Percentiles rank a stretch among this genome's conserved stretches.
phyloP scores from a whole-genome alignment of 2,113 vertebrate species.

The Crypturellus undulatus region DNA sequence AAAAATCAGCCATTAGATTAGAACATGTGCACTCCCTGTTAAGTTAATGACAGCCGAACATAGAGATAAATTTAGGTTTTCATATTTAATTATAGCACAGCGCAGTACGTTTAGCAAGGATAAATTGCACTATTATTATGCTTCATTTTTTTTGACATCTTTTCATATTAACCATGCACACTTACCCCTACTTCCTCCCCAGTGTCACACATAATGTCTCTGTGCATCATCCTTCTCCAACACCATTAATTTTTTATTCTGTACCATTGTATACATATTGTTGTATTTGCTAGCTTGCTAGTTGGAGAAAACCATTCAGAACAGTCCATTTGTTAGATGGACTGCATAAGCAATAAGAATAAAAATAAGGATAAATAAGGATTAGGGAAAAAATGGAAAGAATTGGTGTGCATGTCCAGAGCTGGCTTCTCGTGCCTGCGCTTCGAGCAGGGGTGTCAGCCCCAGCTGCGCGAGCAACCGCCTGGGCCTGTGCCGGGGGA shows the following conservation, averaged over 20 bases:
- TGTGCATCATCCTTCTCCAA: slow-evolving; percentile 53
- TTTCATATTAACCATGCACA: slow-evolving; percentile 82
- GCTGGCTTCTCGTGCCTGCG: background rate
- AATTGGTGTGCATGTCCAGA: background rate
- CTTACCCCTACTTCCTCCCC: slow-evolving; percentile 70
- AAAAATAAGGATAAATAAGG: too few species aligned
- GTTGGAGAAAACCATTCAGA: slow-evolving; percentile 18
- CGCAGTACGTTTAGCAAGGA: slow-evolving; percentile 87
- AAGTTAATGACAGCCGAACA: slow-evolving; percentile 94
- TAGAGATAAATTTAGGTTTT: slow-evolving; percentile 95
- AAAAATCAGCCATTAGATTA: slow-evolving; percentile 85
- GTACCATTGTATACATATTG: slow-evolving; percentile 4
- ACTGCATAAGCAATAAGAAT: background rate
- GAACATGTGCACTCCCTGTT: slow-evolving; percentile 89
- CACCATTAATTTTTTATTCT: slow-evolving; percentile 55
- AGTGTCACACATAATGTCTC: slow-evolving; percentile 64
- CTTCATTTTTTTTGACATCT: slow-evolving; percentile 86
- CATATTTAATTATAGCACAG: slow-evolving; percentile 96
- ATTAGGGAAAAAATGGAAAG: background rate
- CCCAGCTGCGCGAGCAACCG: background rate
- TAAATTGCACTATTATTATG: slow-evolving; percentile 94
- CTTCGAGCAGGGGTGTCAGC: background rate
- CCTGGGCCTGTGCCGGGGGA: background rate
- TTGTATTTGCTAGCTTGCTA: slow-evolving; percentile 61
- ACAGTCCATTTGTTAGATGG: background rate